Evolutionary conservation across 1,140 invertebrate genomes (phyloP), one percentile per base, ranked within the genome.

Genomic region (Drosophila nannoptera): DNA sequence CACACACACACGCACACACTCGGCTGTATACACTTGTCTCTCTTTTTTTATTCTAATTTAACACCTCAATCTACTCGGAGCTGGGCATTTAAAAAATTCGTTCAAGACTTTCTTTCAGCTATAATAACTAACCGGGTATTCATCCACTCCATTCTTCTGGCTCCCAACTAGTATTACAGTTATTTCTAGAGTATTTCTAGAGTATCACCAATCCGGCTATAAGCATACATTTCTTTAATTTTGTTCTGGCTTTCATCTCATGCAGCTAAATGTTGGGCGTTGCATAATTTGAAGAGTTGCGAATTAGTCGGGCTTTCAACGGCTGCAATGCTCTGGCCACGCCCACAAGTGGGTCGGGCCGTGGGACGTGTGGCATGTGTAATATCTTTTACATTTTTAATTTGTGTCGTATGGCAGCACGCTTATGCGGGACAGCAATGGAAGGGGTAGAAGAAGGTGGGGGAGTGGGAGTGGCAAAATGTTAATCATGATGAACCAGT

Each of bases 401-500:
- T 80, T 80, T 80, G 60, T 75, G 69, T 61, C 64, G 62, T 33
- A 22, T 22, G 22, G 9, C 50, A 53, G 35, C 32, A 22, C 1
- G 22, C 22, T 22, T 11, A 9, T 1, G 50, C 1, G 14, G 12
- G 32, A 2, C 22, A 22, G 1, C 22, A 22, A 22, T 22, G 22
- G 22, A 22, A 22, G 3, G 22, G 22, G 22, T 22, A 22, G 22
- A 22, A 22, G 22, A 22, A 22, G 22, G 3, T 6, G 8, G n/a
- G 36, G n/a, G 8, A n/a, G 7, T 29, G 7, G 36, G 14, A 2
- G 2, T n/a, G 48, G 40, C 40, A 48, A 45, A 61, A 77, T 73
- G 80, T 86, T 83, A 83, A 83, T 84, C 80, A 84, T 77, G 81
- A 83, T 83, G 80, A 86, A 80, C 80, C 81, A 83, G 80, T 83